Conservation (phyloP, 2,113 vertebrate genomes). For the Hypocryptadius cinnamomeus region DNA sequence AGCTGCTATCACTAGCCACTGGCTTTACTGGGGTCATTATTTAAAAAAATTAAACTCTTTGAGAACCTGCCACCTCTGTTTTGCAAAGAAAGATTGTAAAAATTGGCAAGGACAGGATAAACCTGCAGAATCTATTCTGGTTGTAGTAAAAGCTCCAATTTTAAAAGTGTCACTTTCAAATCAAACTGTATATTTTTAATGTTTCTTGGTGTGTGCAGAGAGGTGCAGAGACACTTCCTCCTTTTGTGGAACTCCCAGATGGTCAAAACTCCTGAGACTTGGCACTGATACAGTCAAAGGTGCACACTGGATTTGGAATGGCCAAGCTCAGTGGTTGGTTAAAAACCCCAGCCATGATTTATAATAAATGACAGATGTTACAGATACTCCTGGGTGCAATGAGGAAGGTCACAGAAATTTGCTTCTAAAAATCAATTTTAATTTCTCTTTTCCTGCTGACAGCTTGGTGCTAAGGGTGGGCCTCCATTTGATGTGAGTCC, state of each 20-base stretch:
- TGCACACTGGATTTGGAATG: background rate
- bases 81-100: background rate
- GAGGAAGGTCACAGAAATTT: slow-evolving; percentile 24
- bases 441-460: slow-evolving; percentile 45
- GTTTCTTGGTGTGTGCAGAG: background rate
- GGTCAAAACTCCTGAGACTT: background rate
- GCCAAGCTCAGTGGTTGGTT: background rate
- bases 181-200: background rate
- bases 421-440: slow-evolving; percentile 41
- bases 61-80: background rate
- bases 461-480: slow-evolving; percentile 26
- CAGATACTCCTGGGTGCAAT: background rate
- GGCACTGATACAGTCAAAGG: background rate
- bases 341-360: background rate
- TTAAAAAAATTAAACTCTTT: background rate
- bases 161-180: background rate
- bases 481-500: slow-evolving; percentile 20
- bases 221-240: background rate
- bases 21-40: background rate
- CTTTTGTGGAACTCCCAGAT: background rate
- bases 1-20: background rate
- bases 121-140: background rate
- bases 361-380: slow-evolving; percentile 12
- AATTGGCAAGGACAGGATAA: background rate
- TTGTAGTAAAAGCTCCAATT: background rate